phyloP scores from a whole-genome alignment of 1,140 invertebrate genomes.

The Musca vetustissima region DNA sequence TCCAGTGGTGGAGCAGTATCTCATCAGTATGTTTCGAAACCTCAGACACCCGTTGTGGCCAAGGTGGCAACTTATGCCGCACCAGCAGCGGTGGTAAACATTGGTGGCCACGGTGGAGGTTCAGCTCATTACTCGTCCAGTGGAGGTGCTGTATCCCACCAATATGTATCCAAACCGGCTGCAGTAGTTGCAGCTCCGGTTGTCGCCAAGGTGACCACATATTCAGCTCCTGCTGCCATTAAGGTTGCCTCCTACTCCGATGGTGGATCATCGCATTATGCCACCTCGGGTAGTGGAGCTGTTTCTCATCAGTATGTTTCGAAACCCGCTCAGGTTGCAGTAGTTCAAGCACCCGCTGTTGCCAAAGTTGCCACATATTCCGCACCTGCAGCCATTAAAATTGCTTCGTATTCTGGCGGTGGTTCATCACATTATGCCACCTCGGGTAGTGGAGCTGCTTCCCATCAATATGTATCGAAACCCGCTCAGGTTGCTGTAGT shows the following conservation, averaged over 20 bases:
- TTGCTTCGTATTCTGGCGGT: too few species aligned
- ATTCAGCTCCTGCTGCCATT: constrained; percentile 21
- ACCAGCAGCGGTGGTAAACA: constrained; percentile 2
- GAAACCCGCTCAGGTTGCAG: constrained; percentile 28
- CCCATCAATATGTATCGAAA: constrained; percentile 25
- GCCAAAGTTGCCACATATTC: constrained; percentile 20
- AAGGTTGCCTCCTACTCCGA: constrained; percentile 4
- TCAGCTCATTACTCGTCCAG: constrained; percentile 6
- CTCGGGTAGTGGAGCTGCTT: constrained; percentile 5
- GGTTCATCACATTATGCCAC: neutral
- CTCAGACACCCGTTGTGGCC: constrained; percentile 26
- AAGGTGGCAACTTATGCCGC: constrained; percentile 13
- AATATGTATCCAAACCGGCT: constrained; percentile 25
- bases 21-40: constrained; percentile 33
- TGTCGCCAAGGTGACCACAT: neutral
- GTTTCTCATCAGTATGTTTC: constrained; percentile 32
- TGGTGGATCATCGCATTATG: neutral
- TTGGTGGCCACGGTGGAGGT: constrained; percentile 18
- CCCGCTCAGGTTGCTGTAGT: constrained; percentile 4
- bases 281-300: constrained; percentile 1
- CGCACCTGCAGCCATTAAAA: neutral
- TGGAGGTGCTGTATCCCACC: constrained; percentile 22
- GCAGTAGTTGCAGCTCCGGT: constrained; percentile 29
- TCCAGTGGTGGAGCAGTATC: constrained; percentile 24
- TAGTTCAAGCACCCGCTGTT: constrained; percentile 6